A percentile compares a stretch with the other conserved stretches of the same genome.
phyloP scores from a whole-genome alignment of 2,113 vertebrate species.

The Picathartes gymnocephalus region DNA sequence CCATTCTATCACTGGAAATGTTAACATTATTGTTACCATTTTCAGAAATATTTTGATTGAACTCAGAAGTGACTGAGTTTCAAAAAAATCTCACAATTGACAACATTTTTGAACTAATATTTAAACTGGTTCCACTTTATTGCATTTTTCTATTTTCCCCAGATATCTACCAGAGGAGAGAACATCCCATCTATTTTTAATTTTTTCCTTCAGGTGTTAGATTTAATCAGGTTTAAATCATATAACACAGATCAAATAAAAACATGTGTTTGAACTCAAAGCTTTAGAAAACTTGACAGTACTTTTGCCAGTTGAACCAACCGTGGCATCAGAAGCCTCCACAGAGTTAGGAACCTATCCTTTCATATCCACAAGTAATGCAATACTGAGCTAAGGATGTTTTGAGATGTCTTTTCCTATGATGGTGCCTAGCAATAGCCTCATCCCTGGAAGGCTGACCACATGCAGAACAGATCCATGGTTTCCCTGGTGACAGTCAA shows the following conservation, averaged over 20 bases:
- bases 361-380: not conserved
- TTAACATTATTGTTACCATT: not conserved
- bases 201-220: not conserved
- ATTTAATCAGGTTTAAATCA: slow-evolving; percentile 16
- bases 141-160: not conserved
- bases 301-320: not conserved
- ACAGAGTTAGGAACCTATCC: not conserved
- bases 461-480: not conserved
- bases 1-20: not conserved
- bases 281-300: not conserved
- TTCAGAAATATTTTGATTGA: not conserved
- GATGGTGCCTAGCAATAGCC: not conserved
- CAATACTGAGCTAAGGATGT: not conserved
- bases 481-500: slow-evolving; percentile 48
- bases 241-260: not conserved
- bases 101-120: not conserved
- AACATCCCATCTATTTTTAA: slow-evolving; percentile 7
- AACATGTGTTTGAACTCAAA: not conserved
- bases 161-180: not conserved
- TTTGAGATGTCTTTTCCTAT: slow-evolving; percentile 22
- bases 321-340: not conserved
- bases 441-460: slow-evolving; percentile 3
- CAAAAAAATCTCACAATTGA: not conserved
- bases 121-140: not conserved
- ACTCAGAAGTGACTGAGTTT: not conserved